Percentiles rank a stretch among this genome's conserved stretches.
These are phyloP conservation scores for Cheracebus regulus DNA, from an alignment of 2,797 vertebrate genomes.

Conservation along the genomic window DNA sequence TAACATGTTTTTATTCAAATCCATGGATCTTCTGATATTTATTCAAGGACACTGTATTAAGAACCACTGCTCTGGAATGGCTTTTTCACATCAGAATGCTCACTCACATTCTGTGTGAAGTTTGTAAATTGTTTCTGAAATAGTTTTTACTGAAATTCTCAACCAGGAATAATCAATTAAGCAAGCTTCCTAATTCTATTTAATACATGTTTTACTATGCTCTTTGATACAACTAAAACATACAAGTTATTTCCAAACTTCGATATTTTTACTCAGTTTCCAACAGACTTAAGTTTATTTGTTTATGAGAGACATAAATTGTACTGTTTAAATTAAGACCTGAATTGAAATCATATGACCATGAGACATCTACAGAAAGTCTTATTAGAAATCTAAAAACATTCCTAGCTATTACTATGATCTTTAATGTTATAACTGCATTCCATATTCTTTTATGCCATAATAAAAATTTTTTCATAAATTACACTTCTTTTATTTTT, in stretches of 20 bases:
- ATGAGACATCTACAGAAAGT: not conserved
- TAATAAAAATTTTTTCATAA: not conserved
- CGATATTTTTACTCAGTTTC: not conserved
- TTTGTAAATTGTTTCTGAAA: not conserved
- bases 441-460: not conserved
- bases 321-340: not conserved
- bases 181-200: not conserved
- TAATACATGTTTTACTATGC: not conserved
- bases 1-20: not conserved
- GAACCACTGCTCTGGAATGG: not conserved
- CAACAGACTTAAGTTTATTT: not conserved
- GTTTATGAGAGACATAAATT: not conserved
- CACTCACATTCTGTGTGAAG: not conserved
- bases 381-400: not conserved
- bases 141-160: not conserved
- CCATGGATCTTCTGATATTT: not conserved
- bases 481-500: not conserved
- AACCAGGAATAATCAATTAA: not conserved
- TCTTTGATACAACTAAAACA: not conserved
- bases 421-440: not conserved
- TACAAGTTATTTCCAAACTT: not conserved
- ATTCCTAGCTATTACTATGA: not conserved
- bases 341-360: not conserved
- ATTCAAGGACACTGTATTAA: not conserved
- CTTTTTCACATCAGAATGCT: not conserved